Evolutionary conservation across 2,797 vertebrate genomes (phyloP).

Genomic region (Gymnothorax javanicus): DNA sequence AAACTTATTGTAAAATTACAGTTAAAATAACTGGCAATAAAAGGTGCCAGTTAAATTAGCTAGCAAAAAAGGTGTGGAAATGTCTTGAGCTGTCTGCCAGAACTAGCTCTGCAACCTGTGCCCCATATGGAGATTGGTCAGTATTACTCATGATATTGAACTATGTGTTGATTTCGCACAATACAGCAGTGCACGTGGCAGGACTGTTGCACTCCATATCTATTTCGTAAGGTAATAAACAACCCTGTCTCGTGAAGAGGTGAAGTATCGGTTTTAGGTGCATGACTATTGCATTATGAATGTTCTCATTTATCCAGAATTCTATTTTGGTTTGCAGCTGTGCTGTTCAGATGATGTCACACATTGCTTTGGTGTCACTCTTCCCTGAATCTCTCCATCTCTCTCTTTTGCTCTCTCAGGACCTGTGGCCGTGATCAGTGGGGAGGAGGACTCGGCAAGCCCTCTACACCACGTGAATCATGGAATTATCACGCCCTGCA

Average conservation of each 20-base stretch:
- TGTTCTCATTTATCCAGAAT: not conserved
- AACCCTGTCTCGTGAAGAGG: not conserved
- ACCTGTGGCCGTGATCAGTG: slow-evolving; percentile 94
- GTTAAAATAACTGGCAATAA: no score
- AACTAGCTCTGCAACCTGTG: no score
- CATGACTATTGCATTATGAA: slow-evolving; percentile 5
- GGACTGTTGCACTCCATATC: not conserved
- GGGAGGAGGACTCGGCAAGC: slow-evolving; percentile 97
- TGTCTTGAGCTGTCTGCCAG: no score
- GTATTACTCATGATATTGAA: not conserved
- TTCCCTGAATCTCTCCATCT: not conserved
- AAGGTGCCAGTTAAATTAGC: no score
- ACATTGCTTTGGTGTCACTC: not conserved
- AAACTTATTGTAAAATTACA: no score
- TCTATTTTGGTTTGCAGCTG: not conserved
- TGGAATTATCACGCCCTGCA: slow-evolving; percentile 90
- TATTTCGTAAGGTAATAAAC: not conserved
- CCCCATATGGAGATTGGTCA: not conserved
- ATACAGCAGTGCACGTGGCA: not conserved
- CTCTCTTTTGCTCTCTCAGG: slow-evolving; percentile 66
- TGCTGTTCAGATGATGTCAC: not conserved
- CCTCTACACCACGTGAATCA: slow-evolving; percentile 98
- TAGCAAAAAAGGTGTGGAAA: no score
- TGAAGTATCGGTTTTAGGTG: slow-evolving; percentile 12
- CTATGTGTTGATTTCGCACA: not conserved